These are phyloP conservation scores for Turritopsis rubra DNA, from an alignment of 30 jellyfish, hydroid and myxozoan genomes.

Conservation along the genomic window DNA sequence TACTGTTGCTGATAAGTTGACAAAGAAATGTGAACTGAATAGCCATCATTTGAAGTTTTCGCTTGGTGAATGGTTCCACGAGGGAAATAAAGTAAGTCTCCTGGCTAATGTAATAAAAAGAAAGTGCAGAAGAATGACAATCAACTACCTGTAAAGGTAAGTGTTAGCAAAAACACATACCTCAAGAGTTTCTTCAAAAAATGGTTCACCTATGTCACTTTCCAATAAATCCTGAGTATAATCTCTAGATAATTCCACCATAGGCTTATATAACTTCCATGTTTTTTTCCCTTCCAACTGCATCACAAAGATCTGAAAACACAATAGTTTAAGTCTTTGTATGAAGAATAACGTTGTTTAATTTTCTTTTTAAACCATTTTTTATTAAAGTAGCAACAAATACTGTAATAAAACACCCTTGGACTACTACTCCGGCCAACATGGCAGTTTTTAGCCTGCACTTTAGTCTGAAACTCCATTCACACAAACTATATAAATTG, in stretches of 20 bases:
- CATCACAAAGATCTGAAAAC: conserved; percentile 64
- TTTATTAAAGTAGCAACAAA: too few species aligned
- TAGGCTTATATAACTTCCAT: conserved; percentile 78
- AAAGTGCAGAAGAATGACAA: too few species aligned
- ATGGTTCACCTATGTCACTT: conserved; percentile 73
- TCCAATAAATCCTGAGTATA: conserved; percentile 48
- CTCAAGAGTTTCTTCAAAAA: conserved; percentile 64
- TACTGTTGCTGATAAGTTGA: conserved; percentile 85
- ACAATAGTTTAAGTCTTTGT: too few species aligned
- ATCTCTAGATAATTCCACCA: conserved; percentile 66
- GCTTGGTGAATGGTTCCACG: conserved; percentile 90
- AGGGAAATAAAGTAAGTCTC: conserved; percentile 82
- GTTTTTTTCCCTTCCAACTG: conserved; percentile 85
- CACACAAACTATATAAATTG: too few species aligned
- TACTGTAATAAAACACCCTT: too few species aligned
- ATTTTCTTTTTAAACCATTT: too few species aligned
- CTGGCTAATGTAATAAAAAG: conserved; percentile 50
- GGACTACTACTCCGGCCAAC: too few species aligned
- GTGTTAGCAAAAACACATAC: conserved; percentile 22
- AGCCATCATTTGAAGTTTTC: conserved; percentile 42
- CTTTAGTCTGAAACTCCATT: too few species aligned
- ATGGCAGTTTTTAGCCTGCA: too few species aligned
- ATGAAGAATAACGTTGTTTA: too few species aligned
- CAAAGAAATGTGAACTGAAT: conserved; percentile 61
- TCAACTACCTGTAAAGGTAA: not conserved